Conservation (phyloP, 1,140 invertebrate genomes). For the Gryon sp. region DNA sequence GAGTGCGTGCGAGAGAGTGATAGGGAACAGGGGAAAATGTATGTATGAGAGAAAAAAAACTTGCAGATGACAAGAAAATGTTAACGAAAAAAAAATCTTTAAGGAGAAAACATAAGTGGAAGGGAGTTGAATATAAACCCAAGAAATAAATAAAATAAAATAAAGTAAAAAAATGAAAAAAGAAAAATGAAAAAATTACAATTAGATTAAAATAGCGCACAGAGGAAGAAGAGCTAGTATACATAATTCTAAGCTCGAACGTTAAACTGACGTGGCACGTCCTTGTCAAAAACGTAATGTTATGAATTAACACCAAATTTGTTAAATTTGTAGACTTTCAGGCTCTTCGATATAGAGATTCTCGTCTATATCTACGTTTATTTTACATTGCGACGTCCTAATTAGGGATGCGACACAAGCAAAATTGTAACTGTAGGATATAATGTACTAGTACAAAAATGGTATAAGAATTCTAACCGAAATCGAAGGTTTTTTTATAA, state of each 20-base stretch:
- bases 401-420: slow-evolving; percentile 44
- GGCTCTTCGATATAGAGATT: slow-evolving; percentile 63
- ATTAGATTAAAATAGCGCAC: slow-evolving; percentile 62
- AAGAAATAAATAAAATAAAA: neutral
- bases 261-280: slow-evolving; percentile 63
- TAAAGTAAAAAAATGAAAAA: slow-evolving; percentile 1
- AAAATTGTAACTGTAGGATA: slow-evolving; percentile 63
- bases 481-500: slow-evolving; percentile 64
- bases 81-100: slow-evolving; percentile 10
- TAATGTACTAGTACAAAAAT: slow-evolving; percentile 64
- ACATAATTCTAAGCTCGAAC: slow-evolving; percentile 62
- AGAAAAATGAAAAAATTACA: slow-evolving; percentile 22
- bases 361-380: slow-evolving; percentile 62
- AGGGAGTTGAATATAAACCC: too few species aligned
- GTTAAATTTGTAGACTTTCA: slow-evolving; percentile 65
- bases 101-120: neutral
- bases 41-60: neutral
- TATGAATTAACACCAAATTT: slow-evolving; percentile 65
- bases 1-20: slow-evolving; percentile 48
- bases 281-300: slow-evolving; percentile 64
- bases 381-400: slow-evolving; percentile 60
- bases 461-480: slow-evolving; percentile 63
- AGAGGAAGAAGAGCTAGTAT: slow-evolving; percentile 60
- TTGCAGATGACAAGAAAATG: slow-evolving; percentile 7
- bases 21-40: slow-evolving; percentile 34